These are phyloP conservation scores for Mystacornis crossleyi DNA, from an alignment of 2,113 vertebrate genomes.

Conservation along the genomic window DNA sequence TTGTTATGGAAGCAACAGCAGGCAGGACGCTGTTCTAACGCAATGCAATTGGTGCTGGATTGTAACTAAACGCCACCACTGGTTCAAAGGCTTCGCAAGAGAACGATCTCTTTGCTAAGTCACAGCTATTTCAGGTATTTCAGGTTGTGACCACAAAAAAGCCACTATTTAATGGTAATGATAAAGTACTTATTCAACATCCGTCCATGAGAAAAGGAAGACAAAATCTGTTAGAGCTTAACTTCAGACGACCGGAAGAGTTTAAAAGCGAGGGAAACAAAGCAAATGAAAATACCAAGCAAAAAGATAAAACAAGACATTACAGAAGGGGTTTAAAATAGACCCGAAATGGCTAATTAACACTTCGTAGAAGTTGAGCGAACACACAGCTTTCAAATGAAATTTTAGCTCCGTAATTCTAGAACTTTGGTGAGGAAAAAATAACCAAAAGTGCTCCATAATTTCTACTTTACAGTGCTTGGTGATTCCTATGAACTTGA, in stretches of 20 bases:
- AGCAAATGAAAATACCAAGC: not conserved
- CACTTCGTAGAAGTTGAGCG: not conserved
- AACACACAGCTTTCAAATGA: not conserved
- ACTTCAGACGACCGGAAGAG: not conserved
- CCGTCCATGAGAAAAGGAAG: not conserved
- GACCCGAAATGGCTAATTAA: not conserved
- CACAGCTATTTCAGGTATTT: not conserved
- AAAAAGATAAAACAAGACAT: not conserved
- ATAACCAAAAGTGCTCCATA: not conserved
- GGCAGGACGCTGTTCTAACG: not conserved
- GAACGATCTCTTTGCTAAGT: not conserved
- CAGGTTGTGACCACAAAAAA: not conserved
- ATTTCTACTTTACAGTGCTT: not conserved
- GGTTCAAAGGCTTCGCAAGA: not conserved
- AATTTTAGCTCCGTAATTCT: rapidly evolving
- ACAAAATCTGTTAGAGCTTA: not conserved
- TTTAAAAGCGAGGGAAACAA: not conserved
- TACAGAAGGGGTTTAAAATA: not conserved
- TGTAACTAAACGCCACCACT: not conserved
- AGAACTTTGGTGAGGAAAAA: not conserved
- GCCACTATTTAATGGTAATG: not conserved
- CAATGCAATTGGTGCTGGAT: not conserved
- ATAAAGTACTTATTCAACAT: not conserved
- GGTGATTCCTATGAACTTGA: not conserved
- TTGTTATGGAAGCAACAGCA: not conserved